These are phyloP conservation scores for Pseudorasbora parva DNA, from an alignment of 2,113 vertebrate species.

Conservation along the genomic window DNA sequence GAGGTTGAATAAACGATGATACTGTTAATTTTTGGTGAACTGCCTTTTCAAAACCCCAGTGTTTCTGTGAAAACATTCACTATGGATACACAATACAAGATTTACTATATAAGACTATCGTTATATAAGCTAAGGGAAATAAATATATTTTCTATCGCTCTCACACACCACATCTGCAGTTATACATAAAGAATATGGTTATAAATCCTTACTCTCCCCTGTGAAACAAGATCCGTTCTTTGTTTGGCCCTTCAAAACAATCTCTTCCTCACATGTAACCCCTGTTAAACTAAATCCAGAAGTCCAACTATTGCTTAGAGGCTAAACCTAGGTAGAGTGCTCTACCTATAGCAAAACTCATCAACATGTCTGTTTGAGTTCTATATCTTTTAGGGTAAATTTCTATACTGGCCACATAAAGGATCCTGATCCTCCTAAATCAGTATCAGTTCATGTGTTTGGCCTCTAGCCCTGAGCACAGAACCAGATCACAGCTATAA, in stretches of 20 bases:
- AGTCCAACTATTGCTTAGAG: neutral
- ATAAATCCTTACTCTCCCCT: constrained; percentile 14
- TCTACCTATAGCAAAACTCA: neutral
- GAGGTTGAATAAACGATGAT: neutral
- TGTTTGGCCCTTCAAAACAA: constrained; percentile 21
- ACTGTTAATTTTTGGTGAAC: neutral
- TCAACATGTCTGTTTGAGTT: constrained; percentile 30
- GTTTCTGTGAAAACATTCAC: neutral
- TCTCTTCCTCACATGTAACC: neutral
- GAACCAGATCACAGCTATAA: constrained; percentile 43
- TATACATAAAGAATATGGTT: neutral
- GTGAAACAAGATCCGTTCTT: neutral
- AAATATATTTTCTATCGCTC: neutral
- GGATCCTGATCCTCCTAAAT: constrained; percentile 6
- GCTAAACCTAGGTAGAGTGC: neutral
- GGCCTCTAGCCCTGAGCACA: neutral
- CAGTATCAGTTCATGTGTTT: constrained; percentile 7
- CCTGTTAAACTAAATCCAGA: constrained; percentile 42
- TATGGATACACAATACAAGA: neutral
- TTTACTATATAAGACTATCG: neutral
- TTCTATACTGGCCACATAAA: neutral
- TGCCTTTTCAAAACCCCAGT: neutral
- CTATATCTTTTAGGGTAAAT: neutral
- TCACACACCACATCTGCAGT: constrained; percentile 17
- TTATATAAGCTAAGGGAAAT: neutral